Conservation (phyloP, 2,797 vertebrate genomes). For the Melanotaenia boesemani region DNA sequence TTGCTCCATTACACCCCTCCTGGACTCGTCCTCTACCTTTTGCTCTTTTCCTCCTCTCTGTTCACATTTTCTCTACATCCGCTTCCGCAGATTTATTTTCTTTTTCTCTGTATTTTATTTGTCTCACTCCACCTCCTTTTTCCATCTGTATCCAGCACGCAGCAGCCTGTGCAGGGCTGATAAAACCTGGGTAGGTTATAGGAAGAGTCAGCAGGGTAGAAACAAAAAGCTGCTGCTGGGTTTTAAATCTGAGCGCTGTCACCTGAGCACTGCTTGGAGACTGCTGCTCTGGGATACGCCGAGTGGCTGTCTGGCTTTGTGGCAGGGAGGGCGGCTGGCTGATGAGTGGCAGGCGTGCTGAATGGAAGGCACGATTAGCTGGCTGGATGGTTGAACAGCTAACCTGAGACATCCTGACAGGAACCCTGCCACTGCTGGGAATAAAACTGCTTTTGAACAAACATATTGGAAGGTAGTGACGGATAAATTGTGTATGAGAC, state of each 20-base stretch:
- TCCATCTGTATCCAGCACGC: constrained; percentile 42
- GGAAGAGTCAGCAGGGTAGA: constrained; percentile 66
- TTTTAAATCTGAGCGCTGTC: constrained; percentile 70
- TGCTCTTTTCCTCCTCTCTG: constrained; percentile 17
- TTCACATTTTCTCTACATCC: constrained; percentile 15
- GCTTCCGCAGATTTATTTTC: constrained; percentile 6
- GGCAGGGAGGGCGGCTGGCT: constrained; percentile 25
- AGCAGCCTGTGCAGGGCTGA: constrained; percentile 60
- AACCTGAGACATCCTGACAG: constrained; percentile 38
- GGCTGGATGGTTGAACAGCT: constrained; percentile 26
- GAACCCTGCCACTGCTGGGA: constrained; percentile 16
- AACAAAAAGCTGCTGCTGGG: constrained; percentile 58
- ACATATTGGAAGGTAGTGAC: not conserved
- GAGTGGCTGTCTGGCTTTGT: constrained; percentile 33
- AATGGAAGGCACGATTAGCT: constrained; percentile 21
- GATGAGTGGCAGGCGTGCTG: constrained; percentile 43
- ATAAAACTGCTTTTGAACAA: not conserved
- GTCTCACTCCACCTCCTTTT: not conserved
- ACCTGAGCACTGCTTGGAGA: constrained; percentile 39
- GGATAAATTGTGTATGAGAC: not conserved
- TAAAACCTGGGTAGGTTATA: constrained; percentile 62
- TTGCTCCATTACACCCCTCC: constrained; percentile 49
- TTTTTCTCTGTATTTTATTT: constrained; percentile 19
- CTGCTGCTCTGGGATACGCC: constrained; percentile 42
- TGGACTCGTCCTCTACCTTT: constrained; percentile 18